Evolutionary conservation across 2,113 vertebrate genomes (phyloP).

Genomic region (rabbit (Oryctolagus cuniculus)): DNA sequence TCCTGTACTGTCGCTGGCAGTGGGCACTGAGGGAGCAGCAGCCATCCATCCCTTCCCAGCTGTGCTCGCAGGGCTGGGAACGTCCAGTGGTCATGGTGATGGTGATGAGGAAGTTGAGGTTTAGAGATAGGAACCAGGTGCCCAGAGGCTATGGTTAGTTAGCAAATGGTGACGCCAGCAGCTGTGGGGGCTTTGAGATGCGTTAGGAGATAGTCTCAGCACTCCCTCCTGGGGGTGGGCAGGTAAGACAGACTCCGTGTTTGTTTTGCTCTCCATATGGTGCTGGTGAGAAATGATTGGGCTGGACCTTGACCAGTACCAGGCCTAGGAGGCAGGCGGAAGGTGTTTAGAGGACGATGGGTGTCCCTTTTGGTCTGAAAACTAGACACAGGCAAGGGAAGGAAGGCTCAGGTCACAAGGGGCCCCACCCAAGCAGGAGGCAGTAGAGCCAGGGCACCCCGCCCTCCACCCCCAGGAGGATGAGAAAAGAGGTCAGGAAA

Average conservation of each 20-base stretch:
- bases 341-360: neutral
- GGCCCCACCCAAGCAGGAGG: conserved; percentile 23
- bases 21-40: neutral
- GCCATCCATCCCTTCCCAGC: neutral
- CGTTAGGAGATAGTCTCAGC: neutral
- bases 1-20: neutral
- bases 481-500: neutral
- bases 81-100: neutral
- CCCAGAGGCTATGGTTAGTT: neutral
- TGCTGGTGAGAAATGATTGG: neutral
- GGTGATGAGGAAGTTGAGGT: neutral
- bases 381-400: neutral
- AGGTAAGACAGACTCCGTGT: neutral
- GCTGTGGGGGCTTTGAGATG: neutral
- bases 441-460: conserved; percentile 53
- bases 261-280: neutral
- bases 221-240: neutral
- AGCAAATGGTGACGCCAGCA: no score
- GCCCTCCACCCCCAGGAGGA: neutral
- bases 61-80: neutral
- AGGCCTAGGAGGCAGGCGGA: neutral
- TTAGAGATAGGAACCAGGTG: neutral
- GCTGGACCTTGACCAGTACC: neutral
- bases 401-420: neutral
- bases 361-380: neutral